A percentile compares a stretch with the other conserved stretches of the same genome.
phyloP scores from a whole-genome alignment of 1,140 invertebrate species.

The Thereuonema tuberculata region DNA sequence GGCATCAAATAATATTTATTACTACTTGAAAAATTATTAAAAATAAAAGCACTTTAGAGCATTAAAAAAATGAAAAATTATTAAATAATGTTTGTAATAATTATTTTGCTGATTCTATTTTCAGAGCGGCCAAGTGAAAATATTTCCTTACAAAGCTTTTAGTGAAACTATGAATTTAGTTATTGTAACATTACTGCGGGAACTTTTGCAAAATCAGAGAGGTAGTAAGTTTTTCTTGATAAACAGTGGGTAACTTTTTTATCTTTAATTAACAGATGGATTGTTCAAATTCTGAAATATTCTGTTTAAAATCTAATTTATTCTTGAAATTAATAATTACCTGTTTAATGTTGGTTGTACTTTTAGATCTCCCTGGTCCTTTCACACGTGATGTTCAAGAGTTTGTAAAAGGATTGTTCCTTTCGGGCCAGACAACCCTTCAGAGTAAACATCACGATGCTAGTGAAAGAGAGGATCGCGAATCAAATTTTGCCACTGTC shows the following conservation, averaged over 20 bases:
- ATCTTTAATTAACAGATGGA: conserved; percentile 9
- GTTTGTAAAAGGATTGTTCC: conserved; percentile 71
- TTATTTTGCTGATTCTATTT: conserved; percentile 15
- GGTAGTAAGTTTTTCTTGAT: conserved; percentile 27
- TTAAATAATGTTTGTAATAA: conserved; percentile 7
- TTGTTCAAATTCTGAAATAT: neutral
- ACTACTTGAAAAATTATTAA: conserved; percentile 1
- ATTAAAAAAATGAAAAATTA: neutral
- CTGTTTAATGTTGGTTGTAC: too few species aligned
- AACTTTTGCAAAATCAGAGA: conserved; percentile 76
- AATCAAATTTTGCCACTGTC: conserved; percentile 44
- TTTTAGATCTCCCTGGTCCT: conserved; percentile 58
- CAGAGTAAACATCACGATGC: conserved; percentile 61
- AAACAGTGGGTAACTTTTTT: too few species aligned
- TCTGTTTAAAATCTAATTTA: too few species aligned
- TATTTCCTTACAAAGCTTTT: conserved; percentile 78
- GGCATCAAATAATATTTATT: too few species aligned
- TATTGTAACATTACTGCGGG: conserved; percentile 76
- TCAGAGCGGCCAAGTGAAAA: conserved; percentile 40
- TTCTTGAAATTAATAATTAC: too few species aligned
- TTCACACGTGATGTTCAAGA: conserved; percentile 92
- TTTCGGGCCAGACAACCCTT: conserved; percentile 82
- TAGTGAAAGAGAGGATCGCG: conserved; percentile 49
- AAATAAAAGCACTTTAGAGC: neutral
- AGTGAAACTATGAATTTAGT: conserved; percentile 90